A percentile compares a stretch with the other conserved stretches of the same genome.
Conservation (phyloP, 2,888 invertebrate species). For the Eupithecia vulgata region DNA sequence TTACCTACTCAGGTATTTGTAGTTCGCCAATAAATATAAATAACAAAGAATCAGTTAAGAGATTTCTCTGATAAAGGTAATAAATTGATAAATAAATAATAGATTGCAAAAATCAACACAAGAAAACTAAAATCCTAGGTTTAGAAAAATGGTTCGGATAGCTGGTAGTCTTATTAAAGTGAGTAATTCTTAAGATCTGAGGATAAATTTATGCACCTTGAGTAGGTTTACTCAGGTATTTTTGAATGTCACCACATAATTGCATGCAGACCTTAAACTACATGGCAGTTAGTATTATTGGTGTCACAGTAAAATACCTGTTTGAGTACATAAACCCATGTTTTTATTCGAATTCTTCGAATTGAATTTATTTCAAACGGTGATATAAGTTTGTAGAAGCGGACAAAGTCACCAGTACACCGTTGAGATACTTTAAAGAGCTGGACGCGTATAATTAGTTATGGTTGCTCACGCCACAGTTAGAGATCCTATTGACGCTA, state of each 20-base stretch:
- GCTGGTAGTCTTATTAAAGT: neutral
- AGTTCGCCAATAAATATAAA: too few species aligned
- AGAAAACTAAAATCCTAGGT: neutral
- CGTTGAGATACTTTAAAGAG: neutral
- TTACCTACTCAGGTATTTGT: neutral
- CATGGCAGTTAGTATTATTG: conserved; percentile 1
- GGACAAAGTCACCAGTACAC: neutral
- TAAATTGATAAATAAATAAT: neutral
- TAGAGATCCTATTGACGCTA: too few species aligned
- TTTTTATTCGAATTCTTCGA: neutral
- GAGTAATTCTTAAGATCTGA: neutral
- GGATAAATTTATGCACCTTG: neutral
- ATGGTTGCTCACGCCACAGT: too few species aligned
- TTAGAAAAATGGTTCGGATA: neutral
- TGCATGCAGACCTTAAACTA: conserved; percentile 29
- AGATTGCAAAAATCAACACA: neutral
- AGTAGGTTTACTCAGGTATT: neutral
- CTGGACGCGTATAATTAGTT: too few species aligned
- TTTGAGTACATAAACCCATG: neutral
- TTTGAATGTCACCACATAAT: conserved; percentile 4
- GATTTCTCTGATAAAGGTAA: too few species aligned
- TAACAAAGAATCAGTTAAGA: too few species aligned
- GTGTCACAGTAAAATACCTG: neutral
- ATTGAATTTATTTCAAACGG: neutral
- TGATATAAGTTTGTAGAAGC: neutral